phyloP scores from a whole-genome alignment of 2,797 vertebrate species.

The Scleropages formosus region DNA sequence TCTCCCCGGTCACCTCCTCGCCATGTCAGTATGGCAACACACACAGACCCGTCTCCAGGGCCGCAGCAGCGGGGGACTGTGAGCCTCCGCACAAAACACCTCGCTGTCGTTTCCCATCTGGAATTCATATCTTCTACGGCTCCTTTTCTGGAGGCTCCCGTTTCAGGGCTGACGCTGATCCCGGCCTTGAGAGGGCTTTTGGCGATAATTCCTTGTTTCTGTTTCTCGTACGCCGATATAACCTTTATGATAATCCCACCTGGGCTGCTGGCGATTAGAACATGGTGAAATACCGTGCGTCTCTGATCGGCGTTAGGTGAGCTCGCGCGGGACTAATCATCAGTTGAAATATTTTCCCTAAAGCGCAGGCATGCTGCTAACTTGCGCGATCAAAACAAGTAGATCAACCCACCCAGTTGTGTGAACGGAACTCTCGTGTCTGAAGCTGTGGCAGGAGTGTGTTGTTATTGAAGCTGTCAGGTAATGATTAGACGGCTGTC shows the following conservation, averaged over 20 bases:
- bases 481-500: conserved; percentile 64
- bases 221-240: conserved; percentile 35
- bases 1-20: background rate
- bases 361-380: conserved; percentile 42
- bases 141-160: background rate
- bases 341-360: conserved; percentile 42
- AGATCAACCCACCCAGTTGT: conserved; percentile 10
- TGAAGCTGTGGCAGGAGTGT: conserved; percentile 49
- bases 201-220: background rate
- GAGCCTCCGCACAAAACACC: background rate
- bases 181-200: background rate
- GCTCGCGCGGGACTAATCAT: conserved; percentile 57
- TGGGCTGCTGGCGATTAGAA: conserved; percentile 39
- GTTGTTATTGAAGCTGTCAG: conserved; percentile 61
- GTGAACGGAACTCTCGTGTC: conserved; percentile 25
- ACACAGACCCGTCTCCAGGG: too few species aligned
- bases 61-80: too few species aligned
- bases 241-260: conserved; percentile 36
- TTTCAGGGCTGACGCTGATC: background rate
- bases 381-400: conserved; percentile 37
- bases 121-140: background rate
- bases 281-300: conserved; percentile 31
- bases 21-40: background rate
- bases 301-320: conserved; percentile 45
- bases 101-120: background rate